phyloP scores from a whole-genome alignment of 1,140 invertebrate species.

The Drosophila pectinifera region DNA sequence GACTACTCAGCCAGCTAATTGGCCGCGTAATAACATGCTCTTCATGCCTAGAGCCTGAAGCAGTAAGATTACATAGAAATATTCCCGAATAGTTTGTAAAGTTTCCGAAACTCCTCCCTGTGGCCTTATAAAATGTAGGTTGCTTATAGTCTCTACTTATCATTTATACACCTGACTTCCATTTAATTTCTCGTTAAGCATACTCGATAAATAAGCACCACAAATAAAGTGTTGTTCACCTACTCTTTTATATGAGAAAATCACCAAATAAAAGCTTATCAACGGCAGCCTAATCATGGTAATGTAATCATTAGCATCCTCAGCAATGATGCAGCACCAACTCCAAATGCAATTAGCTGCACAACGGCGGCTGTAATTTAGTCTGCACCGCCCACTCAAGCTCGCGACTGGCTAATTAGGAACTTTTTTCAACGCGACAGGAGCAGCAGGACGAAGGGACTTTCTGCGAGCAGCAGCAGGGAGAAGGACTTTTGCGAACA shows the following conservation, averaged over 20 bases:
- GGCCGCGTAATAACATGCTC: constrained; percentile 5
- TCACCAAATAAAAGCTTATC: constrained; percentile 54
- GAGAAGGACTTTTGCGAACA: constrained; percentile 16
- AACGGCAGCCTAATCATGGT: constrained; percentile 53
- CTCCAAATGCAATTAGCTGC: constrained; percentile 68
- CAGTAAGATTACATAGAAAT: not conserved
- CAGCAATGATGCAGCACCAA: constrained; percentile 29
- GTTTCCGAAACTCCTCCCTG: too few relatives aligned
- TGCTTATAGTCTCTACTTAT: too few relatives aligned
- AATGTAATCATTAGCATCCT: constrained; percentile 46
- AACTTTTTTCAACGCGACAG: constrained; percentile 50
- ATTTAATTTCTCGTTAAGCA: not conserved
- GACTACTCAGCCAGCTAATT: constrained; percentile 1
- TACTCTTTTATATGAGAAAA: constrained; percentile 7
- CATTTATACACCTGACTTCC: not conserved
- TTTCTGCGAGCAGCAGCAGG: too few relatives aligned
- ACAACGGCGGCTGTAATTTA: constrained; percentile 45
- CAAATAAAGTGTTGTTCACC: constrained; percentile 33
- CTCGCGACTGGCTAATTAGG: constrained; percentile 65
- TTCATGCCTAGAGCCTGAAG: too few relatives aligned
- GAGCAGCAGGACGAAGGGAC: constrained; percentile 10
- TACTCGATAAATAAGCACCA: too few relatives aligned
- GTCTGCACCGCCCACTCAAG: constrained; percentile 14
- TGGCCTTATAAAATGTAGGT: too few relatives aligned
- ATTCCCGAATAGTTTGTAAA: not conserved